These are phyloP conservation scores for Microtus pennsylvanicus DNA, from an alignment of 2,113 vertebrate species.

Conservation along the genomic window DNA sequence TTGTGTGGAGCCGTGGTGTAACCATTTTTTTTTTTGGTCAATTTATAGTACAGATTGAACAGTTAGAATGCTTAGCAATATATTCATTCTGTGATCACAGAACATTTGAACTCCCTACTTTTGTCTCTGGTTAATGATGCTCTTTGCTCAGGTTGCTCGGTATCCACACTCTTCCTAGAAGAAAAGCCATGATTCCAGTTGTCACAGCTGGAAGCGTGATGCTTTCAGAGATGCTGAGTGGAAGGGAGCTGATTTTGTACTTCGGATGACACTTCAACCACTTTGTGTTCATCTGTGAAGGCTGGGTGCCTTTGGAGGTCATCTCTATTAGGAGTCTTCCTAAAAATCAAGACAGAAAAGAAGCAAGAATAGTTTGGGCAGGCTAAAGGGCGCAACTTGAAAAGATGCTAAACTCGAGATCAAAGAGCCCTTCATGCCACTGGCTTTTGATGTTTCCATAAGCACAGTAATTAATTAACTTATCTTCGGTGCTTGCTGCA, in stretches of 20 bases:
- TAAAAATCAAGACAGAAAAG: constrained; percentile 60
- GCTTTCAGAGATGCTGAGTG: background rate
- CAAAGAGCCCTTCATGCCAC: constrained; percentile 67
- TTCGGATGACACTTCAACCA: background rate
- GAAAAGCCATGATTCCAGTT: background rate
- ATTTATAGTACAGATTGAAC: constrained; percentile 1
- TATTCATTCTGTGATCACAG: background rate
- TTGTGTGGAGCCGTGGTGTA: background rate
- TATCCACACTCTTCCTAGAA: background rate
- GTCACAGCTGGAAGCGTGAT: background rate
- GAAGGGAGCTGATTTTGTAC: background rate
- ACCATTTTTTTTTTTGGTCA: background rate
- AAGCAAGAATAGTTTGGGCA: constrained; percentile 60
- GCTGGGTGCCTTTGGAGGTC: background rate
- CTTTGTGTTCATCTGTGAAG: background rate
- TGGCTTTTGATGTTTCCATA: constrained; percentile 68
- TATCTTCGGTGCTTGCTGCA: constrained; percentile 49
- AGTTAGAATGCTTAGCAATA: background rate
- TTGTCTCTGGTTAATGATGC: background rate
- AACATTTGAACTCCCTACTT: background rate
- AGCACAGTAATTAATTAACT: constrained; percentile 72
- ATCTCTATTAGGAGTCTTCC: constrained; percentile 47
- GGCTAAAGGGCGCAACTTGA: constrained; percentile 69
- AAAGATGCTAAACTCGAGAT: constrained; percentile 69
- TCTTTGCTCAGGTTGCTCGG: background rate